Conservation (phyloP, 2,797 vertebrate species). For the Parambassis ranga region DNA sequence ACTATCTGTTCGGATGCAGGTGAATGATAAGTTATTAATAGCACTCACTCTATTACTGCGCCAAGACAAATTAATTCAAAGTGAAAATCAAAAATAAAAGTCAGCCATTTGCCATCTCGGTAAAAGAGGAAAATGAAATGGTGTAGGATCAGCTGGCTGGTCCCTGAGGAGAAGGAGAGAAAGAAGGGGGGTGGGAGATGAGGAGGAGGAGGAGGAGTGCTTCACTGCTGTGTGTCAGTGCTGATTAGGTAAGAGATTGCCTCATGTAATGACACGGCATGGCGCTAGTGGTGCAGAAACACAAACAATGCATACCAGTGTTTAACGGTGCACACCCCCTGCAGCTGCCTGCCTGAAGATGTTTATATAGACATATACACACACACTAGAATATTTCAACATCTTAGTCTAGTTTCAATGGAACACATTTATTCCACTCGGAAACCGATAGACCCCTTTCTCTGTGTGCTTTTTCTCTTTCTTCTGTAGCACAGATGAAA, state of each 20-base stretch:
- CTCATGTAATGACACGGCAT: slow-evolving; percentile 83
- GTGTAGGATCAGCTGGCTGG: slow-evolving; percentile 77
- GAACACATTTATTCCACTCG: slow-evolving; percentile 27
- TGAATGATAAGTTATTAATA: slow-evolving; percentile 26
- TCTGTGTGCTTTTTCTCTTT: slow-evolving; percentile 9
- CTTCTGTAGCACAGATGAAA: slow-evolving; percentile 54
- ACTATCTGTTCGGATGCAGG: slow-evolving; percentile 1
- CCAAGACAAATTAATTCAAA: slow-evolving; percentile 30
- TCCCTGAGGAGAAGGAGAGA: slow-evolving; percentile 73
- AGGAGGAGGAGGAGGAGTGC: slow-evolving; percentile 56
- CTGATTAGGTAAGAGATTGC: slow-evolving; percentile 85
- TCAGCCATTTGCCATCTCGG: slow-evolving; percentile 71
- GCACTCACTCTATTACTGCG: slow-evolving; percentile 27
- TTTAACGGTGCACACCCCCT: slow-evolving; percentile 71
- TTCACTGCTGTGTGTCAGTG: slow-evolving; percentile 68
- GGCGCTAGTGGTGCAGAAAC: slow-evolving; percentile 75
- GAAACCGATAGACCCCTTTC: slow-evolving; percentile 41
- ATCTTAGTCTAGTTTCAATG: slow-evolving; percentile 40
- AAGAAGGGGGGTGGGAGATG: neutral
- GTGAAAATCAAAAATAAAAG: slow-evolving; percentile 44
- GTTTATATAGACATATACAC: slow-evolving; percentile 67
- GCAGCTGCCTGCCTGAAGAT: slow-evolving; percentile 66
- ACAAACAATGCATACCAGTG: slow-evolving; percentile 75
- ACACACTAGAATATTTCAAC: slow-evolving; percentile 52
- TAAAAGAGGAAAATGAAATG: slow-evolving; percentile 80